phyloP scores from a whole-genome alignment of 2,113 vertebrate genomes.

The Aplodontia rufa region DNA sequence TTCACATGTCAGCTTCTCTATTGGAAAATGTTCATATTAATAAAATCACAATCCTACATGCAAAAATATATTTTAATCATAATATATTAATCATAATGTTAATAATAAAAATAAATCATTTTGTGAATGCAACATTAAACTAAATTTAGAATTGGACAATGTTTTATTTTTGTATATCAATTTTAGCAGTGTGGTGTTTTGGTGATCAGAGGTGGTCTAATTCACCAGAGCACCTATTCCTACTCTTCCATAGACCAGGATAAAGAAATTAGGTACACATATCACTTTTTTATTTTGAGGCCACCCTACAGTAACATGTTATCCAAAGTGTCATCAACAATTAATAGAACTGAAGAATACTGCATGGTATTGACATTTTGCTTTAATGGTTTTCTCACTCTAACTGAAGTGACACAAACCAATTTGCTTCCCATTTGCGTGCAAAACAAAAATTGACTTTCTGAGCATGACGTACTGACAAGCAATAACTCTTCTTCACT shows the following conservation, averaged over 20 bases:
- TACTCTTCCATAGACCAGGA: slow-evolving; percentile 45
- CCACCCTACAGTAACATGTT: neutral
- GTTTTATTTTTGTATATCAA: neutral
- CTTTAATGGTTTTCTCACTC: slow-evolving; percentile 71
- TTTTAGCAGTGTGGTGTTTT: neutral
- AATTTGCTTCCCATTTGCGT: slow-evolving; percentile 72
- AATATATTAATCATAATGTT: slow-evolving; percentile 14
- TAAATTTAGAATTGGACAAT: neutral
- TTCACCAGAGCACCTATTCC: slow-evolving; percentile 52
- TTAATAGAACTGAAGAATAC: slow-evolving; percentile 59
- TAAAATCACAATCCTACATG: slow-evolving; percentile 13
- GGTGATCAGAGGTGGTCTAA: slow-evolving; percentile 39
- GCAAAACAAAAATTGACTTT: slow-evolving; percentile 73
- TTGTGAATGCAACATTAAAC: slow-evolving; percentile 26
- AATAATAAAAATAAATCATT: slow-evolving; percentile 13
- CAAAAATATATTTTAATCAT: neutral
- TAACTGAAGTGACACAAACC: slow-evolving; percentile 53
- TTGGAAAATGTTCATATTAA: neutral
- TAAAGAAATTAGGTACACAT: slow-evolving; percentile 47
- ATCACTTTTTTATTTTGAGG: slow-evolving; percentile 51
- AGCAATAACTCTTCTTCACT: slow-evolving; percentile 55
- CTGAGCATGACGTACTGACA: slow-evolving; percentile 3
- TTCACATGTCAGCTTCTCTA: neutral
- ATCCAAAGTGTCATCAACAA: slow-evolving; percentile 54
- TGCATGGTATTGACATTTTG: slow-evolving; percentile 22